Percentiles rank a stretch among this genome's conserved stretches.
Evolutionary conservation across 2,888 invertebrate species (phyloP).

Genomic region (Tetheella fluctuosa): DNA sequence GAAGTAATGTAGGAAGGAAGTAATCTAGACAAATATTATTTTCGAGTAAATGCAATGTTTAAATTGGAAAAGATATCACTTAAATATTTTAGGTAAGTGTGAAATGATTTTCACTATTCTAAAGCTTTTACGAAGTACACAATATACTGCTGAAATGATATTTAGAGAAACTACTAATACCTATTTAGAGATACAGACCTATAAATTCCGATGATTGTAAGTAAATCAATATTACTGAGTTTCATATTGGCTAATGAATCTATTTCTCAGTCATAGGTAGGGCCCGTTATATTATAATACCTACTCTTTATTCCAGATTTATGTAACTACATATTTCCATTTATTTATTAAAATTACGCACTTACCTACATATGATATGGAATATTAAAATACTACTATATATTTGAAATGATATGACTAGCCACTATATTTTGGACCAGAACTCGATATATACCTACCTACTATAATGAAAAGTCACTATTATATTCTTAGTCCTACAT

Average conservation of each 20-base stretch:
- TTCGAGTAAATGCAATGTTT: background rate
- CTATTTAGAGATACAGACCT: no score
- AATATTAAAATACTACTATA: background rate
- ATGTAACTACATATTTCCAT: no score
- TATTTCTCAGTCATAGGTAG: constrained; percentile 21
- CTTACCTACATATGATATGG: background rate
- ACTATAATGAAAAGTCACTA: background rate
- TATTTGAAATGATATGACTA: background rate
- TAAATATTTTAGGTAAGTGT: constrained; percentile 4
- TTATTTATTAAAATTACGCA: background rate
- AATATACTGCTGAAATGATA: background rate
- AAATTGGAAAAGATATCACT: background rate
- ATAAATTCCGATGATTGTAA: no score
- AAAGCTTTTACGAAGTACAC: background rate
- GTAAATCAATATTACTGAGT: no score
- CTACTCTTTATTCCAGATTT: constrained; percentile 37
- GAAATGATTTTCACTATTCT: background rate
- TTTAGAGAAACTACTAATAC: background rate
- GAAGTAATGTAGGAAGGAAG: background rate
- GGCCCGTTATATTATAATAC: constrained; percentile 31
- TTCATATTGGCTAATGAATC: background rate
- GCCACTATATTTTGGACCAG: background rate
- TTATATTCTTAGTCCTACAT: no score
- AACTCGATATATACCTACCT: constrained; percentile 4
- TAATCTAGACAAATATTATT: background rate